A percentile compares a stretch with the other conserved stretches of the same genome.
Conservation (phyloP, 2,113 vertebrate genomes). For the Narcine bancroftii region DNA sequence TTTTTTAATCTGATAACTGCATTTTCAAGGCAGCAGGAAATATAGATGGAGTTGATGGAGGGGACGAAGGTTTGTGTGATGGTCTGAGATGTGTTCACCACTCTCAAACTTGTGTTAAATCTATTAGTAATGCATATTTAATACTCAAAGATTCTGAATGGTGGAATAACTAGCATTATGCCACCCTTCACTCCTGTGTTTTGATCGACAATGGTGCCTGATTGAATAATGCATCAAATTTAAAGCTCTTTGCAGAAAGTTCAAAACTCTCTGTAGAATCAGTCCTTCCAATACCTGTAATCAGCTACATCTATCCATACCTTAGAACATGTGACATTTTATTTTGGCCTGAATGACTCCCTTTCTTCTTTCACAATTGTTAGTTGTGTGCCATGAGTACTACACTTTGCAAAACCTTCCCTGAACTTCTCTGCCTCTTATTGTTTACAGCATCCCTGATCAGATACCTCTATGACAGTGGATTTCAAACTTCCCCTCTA, state of each 20-base stretch:
- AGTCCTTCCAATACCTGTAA: neutral
- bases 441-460: neutral
- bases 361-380: neutral
- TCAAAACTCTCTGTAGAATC: neutral
- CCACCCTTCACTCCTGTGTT: neutral
- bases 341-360: neutral
- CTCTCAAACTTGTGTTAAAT: no score
- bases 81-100: no score
- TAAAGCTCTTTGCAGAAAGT: neutral
- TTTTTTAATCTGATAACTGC: no score
- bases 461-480: neutral
- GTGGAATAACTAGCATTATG: neutral
- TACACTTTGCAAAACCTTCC: neutral
- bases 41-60: no score
- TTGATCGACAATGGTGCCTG: neutral
- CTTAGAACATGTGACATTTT: neutral
- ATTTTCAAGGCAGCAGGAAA: no score
- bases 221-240: neutral
- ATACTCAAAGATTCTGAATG: neutral
- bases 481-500: no score
- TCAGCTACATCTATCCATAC: neutral
- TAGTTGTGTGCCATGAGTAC: neutral
- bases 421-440: neutral
- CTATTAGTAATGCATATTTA: no score
- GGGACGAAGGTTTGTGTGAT: no score